phyloP scores from a whole-genome alignment of 2,797 vertebrate species.

The Melanotaenia nigrans region DNA sequence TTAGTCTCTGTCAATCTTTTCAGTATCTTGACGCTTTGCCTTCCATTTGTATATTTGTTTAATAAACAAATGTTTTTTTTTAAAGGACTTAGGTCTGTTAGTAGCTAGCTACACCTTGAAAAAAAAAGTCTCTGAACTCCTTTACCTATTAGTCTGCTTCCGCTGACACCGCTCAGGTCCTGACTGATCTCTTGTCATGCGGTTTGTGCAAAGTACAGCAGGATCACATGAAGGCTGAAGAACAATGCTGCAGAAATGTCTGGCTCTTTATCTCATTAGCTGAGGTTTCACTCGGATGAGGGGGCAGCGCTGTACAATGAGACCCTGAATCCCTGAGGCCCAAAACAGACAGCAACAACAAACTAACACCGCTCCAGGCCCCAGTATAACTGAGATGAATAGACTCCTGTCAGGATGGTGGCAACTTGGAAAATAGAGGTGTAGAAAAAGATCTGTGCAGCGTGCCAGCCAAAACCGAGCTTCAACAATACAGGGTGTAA shows the following conservation, averaged over 20 bases:
- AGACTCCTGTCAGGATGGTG: constrained; percentile 35
- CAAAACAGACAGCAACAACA: constrained; percentile 48
- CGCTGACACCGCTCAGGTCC: constrained; percentile 30
- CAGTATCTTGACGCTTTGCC: constrained; percentile 50
- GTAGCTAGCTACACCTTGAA: constrained; percentile 6
- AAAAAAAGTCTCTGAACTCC: constrained; percentile 18
- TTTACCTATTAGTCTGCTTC: constrained; percentile 33
- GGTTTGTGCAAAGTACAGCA: constrained; percentile 55
- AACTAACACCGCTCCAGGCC: constrained; percentile 31
- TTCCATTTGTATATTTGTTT: constrained; percentile 45
- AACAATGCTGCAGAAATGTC: constrained; percentile 61
- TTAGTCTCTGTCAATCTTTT: constrained; percentile 33
- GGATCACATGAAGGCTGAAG: constrained; percentile 54
- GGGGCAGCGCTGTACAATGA: constrained; percentile 47
- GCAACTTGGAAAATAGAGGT: constrained; percentile 50
- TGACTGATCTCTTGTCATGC: constrained; percentile 52
- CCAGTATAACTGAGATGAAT: constrained; percentile 40
- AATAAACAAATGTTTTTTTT: constrained; percentile 34
- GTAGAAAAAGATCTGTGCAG: constrained; percentile 44
- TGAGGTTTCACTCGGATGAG: constrained; percentile 48
- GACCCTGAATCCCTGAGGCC: constrained; percentile 34
- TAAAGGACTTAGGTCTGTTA: constrained; percentile 45
- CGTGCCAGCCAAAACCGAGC: constrained; percentile 19
- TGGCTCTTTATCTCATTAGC: constrained; percentile 68
- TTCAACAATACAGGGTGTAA: constrained; percentile 33